Percentiles rank a stretch among this genome's conserved stretches.
These are phyloP conservation scores for Podilymbus podiceps DNA, from an alignment of 2,113 vertebrate genomes.

Conservation along the genomic window DNA sequence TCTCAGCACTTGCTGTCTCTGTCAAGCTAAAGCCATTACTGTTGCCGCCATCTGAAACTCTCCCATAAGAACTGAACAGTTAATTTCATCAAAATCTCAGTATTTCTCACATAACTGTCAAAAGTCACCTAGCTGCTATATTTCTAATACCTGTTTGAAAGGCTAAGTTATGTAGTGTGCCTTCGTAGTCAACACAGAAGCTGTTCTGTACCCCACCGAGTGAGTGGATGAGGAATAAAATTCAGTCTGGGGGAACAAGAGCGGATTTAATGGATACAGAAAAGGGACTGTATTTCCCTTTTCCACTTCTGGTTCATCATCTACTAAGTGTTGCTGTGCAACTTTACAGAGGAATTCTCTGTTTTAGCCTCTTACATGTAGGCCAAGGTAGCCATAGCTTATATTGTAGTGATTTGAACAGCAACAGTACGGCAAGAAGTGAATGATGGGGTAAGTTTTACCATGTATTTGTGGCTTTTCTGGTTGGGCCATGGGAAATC, in stretches of 20 bases:
- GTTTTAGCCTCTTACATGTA: not conserved
- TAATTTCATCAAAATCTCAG: not conserved
- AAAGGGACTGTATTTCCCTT: not conserved
- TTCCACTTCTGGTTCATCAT: not conserved
- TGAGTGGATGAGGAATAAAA: not conserved
- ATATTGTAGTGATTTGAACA: not conserved
- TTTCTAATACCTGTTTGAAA: not conserved
- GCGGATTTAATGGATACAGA: not conserved
- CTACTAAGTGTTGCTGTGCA: not conserved
- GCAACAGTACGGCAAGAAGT: not conserved
- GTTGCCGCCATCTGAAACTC: not conserved
- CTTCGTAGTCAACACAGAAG: not conserved
- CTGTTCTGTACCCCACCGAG: not conserved
- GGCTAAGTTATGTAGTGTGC: not conserved
- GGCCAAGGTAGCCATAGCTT: not conserved
- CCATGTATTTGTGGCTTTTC: not conserved
- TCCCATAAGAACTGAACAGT: not conserved
- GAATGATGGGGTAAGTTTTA: not conserved
- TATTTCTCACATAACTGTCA: not conserved
- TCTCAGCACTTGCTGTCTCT: not conserved
- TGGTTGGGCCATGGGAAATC: not conserved
- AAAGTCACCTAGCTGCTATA: not conserved
- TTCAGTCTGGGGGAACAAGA: not conserved
- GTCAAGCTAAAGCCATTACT: not conserved
- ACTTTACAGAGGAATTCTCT: not conserved